Evolutionary conservation across 2,113 vertebrate species (phyloP), one percentile per base, ranked within the genome.

Genomic region (Columba livia): DNA sequence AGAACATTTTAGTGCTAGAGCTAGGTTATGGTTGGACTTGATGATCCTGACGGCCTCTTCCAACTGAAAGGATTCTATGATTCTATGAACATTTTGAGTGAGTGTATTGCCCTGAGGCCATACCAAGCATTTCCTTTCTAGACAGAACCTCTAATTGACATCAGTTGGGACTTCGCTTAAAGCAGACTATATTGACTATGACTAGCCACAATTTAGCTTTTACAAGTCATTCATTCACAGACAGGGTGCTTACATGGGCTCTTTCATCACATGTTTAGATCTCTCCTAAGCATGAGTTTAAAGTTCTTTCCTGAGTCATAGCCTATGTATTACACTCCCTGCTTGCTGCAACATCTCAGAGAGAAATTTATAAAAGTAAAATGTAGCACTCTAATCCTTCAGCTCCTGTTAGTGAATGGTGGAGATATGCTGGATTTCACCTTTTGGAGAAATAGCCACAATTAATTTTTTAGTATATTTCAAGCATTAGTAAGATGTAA

Each of bases 231-330:
- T 47, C 17, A 74, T 95, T 53, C 91, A 28, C 38, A 87, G 69
- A 56, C 42, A 64, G 66, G 61, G 47, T 67, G 56, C 74, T 94
- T 94, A 79, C 24, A 78, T 7, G 14, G 67, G 40, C 34, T 90
- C 38, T 79, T 95, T 65, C 89, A 81, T n/a, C 56, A 47, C 32
- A n/a, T 71, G n/a, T 72, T 90, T 93, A 83, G 81, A 74, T 87
- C 69, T 88, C 34, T 34, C 14, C 23, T 87, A 89, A 92, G 65
- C 57, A 71, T 57, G 60, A 89, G 32, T 34, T 81, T 90, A 67
- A 64, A 84, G 58, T 62, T n/a, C 38, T 93, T 95, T 93, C 61
- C 53, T 75, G 38, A 74, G 53, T 89, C 61, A 79, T 6, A 58
- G 32, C 18, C 44, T 81, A 40, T n/a, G 36, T 57, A 50, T 83